Evolutionary conservation across 2,797 vertebrate genomes (phyloP), one percentile per base, ranked within the genome.

Genomic region (Triplophysa bombifrons): DNA sequence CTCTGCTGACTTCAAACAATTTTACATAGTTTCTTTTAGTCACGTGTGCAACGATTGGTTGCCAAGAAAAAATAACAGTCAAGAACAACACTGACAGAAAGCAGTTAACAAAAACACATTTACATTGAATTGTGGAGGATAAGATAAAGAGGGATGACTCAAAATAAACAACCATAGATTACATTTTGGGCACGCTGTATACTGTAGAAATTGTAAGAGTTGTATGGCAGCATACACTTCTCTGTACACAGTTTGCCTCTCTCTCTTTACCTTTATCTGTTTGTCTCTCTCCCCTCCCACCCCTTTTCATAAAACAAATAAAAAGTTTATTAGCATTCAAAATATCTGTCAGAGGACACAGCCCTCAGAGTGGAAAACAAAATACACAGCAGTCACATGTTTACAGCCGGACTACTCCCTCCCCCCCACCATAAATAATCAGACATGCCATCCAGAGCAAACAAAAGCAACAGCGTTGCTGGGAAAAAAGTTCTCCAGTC

Each of bases 381-480:
- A 98, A 97, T 93, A 96, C 92, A 93, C 91, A 88, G 88, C 84
- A 91, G 95, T 96, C 96, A 96, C 94, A 96, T 96, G 95, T 96
- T 96, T 97, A 95, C 95, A 95, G 95, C 93, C 94, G 92, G 94
- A 94, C 95, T 94, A 95, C 95, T 96, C 96, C 95, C 95, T 96
- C 94, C 90, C 93, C 94, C 96, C 95, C 90, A 93, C 94, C 95
- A 97, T 96, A 98, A 97, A 97, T 98, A 98, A 98, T 96, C 95
- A 96, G 95, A 96, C 94, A 93, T 94, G 94, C 94, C 94, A 95
- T 96, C 96, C 96, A 98, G 96, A 96, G 95, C 95, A 97, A 98
- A 98, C 96, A 97, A 95, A 95, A 82, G 77, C 76, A 69, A 93
- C 89, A 89, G 93, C 89, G 85, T 91, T 94, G 93, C 94, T 94